These are phyloP conservation scores for Plusia festucae DNA, from an alignment of 2,888 invertebrate genomes.

Conservation along the genomic window DNA sequence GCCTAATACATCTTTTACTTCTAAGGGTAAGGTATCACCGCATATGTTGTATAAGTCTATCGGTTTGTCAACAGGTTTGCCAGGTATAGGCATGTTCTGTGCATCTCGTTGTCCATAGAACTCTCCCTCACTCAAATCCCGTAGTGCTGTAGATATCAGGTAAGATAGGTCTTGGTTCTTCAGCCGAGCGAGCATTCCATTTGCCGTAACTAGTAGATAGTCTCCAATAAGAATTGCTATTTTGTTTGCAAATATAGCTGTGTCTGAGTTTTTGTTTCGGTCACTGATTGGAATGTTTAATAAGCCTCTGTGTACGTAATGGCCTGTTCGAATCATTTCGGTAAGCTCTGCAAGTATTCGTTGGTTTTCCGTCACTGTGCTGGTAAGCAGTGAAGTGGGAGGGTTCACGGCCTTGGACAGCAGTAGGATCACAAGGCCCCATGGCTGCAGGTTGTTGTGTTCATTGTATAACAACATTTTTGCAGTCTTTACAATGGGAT, in stretches of 20 bases:
- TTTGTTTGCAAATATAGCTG: slow-evolving; percentile 96
- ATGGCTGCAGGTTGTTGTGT: slow-evolving; percentile 94
- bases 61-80: slow-evolving; percentile 82
- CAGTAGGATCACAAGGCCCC: slow-evolving; percentile 95
- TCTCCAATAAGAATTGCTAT: slow-evolving; percentile 96
- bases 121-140: slow-evolving; percentile 95
- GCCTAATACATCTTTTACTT: slow-evolving; percentile 81
- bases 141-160: slow-evolving; percentile 94
- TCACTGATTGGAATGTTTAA: slow-evolving; percentile 84
- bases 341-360: slow-evolving; percentile 91
- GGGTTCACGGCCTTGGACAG: slow-evolving; percentile 93
- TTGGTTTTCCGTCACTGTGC: slow-evolving; percentile 88
- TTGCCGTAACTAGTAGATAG: slow-evolving; percentile 94
- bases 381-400: slow-evolving; percentile 88
- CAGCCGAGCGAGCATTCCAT: slow-evolving; percentile 93
- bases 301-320: slow-evolving; percentile 93
- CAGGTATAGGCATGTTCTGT: slow-evolving; percentile 93
- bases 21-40: slow-evolving; percentile 78
- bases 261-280: slow-evolving; percentile 88
- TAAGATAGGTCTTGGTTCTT: slow-evolving; percentile 93
- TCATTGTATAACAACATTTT: slow-evolving; percentile 95
- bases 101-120: slow-evolving; percentile 93
- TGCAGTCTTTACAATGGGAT: slow-evolving; percentile 95
- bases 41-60: slow-evolving; percentile 71
- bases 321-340: slow-evolving; percentile 96